Conservation (phyloP, 2,113 vertebrate genomes). For the Candoia aspera region DNA sequence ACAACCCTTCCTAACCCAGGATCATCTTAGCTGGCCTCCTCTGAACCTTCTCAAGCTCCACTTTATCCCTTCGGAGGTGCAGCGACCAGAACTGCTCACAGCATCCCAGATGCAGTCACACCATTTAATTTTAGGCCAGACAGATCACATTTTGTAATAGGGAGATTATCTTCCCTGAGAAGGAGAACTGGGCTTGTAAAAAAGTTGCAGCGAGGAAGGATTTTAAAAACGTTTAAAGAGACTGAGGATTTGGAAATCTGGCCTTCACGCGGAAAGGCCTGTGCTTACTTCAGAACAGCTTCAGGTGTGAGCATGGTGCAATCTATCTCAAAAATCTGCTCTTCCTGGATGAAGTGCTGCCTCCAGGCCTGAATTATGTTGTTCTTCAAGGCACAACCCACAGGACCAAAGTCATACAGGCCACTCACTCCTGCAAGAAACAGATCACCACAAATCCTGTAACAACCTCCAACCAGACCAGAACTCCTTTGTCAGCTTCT, state of each 20-base stretch:
- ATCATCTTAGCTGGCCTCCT: neutral
- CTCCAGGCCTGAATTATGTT: conserved; percentile 96
- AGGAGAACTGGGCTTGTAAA: neutral
- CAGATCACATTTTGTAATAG: neutral
- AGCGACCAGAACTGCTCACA: neutral
- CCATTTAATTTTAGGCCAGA: neutral
- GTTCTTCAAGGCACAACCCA: conserved; percentile 97
- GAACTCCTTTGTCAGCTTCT: no score
- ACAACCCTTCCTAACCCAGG: neutral
- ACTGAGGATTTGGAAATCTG: conserved; percentile 36
- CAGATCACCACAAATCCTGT: neutral
- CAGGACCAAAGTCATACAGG: conserved; percentile 95
- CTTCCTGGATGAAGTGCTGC: conserved; percentile 98
- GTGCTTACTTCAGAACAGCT: conserved; percentile 88
- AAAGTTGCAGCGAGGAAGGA: neutral
- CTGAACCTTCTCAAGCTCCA: neutral
- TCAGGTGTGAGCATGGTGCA: conserved; percentile 98
- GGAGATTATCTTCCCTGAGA: neutral
- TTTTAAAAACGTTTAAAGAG: neutral
- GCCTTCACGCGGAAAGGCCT: conserved; percentile 31
- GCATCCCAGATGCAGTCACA: neutral
- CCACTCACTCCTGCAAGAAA: conserved; percentile 89
- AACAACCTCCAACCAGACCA: neutral
- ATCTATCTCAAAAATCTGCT: conserved; percentile 97
- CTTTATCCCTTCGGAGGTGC: neutral